Evolutionary conservation across 2,888 invertebrate genomes (phyloP), one percentile per base, ranked within the genome.

Genomic region (Pandemis corylana): DNA sequence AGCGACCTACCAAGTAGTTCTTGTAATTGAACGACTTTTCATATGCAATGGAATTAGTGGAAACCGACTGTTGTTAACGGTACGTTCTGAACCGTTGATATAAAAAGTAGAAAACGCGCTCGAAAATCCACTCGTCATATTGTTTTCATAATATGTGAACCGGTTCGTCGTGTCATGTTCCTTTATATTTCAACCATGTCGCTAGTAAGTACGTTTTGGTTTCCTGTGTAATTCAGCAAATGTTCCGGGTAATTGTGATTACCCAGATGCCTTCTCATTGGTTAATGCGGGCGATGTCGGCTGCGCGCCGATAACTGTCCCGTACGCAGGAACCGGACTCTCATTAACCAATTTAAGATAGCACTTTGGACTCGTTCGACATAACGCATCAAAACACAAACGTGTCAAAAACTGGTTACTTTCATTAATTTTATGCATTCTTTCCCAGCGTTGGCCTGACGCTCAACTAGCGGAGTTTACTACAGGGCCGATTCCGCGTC

Each of bases 301-400:
- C 85, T 87, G 86, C 83, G 81, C 87, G 86, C 89, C 92, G 89
- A 91, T 89, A 87, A 87, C 85, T 82, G 85, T 82, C 85, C 81
- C 80, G 84, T 82, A 84, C 82, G 81, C 91, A 89, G 92, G 91
- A 93, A 92, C 91, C 83, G 80, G 82, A 77, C 83, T 77, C 81
- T 86, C 86, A 93, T 93, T 93, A 91, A 90, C 91, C 92, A 93
- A 93, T 93, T 92, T 85, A 87, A 84, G 80, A 80, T 79, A 79
- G 87, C 86, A 91, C 90, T 91, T 90, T 88, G 88, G 83, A 89
- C 90, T 76, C 78, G 79, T 81, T 79, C 72, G 64, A 75, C 74
- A 75, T 71, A 79, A 78, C 77, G 77, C 78, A 78, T 76, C 77
- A 77, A 78, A 81, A 80, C 80, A 74, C 53, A 64, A 66, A 64